phyloP scores from a whole-genome alignment of 2,113 vertebrate genomes.

The Ailuropoda melanoleuca region DNA sequence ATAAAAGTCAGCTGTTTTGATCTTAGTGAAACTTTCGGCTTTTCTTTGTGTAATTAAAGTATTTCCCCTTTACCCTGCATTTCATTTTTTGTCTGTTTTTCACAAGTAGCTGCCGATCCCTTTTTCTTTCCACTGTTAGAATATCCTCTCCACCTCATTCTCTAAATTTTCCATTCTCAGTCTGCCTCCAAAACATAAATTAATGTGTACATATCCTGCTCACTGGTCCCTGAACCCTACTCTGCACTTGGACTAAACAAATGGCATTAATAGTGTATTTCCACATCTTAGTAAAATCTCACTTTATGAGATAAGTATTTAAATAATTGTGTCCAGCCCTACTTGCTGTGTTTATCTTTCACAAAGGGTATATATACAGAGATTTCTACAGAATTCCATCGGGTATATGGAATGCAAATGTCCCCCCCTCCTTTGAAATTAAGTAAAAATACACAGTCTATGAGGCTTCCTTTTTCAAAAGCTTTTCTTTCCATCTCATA shows the following conservation, averaged over 20 bases:
- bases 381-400: not conserved
- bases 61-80: not conserved
- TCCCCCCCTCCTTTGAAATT: not conserved
- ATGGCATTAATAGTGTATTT: not conserved
- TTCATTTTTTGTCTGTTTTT: slow-evolving; percentile 5
- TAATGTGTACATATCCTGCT: not conserved
- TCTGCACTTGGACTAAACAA: not conserved
- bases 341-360: not conserved
- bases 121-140: not conserved
- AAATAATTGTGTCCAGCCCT: not conserved
- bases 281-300: not conserved
- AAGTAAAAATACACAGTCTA: not conserved
- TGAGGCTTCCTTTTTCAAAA: not conserved
- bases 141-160: not conserved
- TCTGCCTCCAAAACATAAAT: not conserved
- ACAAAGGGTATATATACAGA: not conserved
- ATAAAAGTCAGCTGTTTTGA: not conserved
- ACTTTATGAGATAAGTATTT: not conserved
- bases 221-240: not conserved
- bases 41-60: not conserved
- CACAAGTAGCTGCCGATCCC: not conserved
- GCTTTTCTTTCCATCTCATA: not conserved
- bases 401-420: not conserved
- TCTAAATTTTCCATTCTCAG: not conserved
- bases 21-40: not conserved